Evolutionary conservation across 2,113 vertebrate genomes (phyloP).

Genomic region (Pelusios castaneus): DNA sequence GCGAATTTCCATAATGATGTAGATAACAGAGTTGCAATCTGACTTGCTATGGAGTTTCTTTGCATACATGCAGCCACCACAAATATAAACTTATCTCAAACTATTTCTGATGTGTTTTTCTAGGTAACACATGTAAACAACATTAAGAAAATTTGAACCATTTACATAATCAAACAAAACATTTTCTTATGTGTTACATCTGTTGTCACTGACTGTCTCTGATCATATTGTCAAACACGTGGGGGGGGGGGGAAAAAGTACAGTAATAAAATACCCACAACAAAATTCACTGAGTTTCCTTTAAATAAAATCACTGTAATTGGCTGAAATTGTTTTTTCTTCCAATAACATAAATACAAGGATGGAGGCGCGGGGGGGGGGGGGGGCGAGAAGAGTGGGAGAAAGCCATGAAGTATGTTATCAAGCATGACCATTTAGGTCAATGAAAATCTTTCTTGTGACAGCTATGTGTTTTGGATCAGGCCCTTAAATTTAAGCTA

Average conservation of each 20-base stretch:
- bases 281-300: background rate
- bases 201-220: background rate
- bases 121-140: background rate
- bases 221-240: background rate
- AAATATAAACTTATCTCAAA: background rate
- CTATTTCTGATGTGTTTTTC: background rate
- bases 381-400: accelerated
- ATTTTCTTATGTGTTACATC: background rate
- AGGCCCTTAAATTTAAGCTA: background rate
- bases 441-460: background rate
- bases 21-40: conserved; percentile 30
- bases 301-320: background rate
- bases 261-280: background rate
- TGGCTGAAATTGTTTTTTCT: background rate
- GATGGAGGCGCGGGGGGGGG: too few relatives aligned
- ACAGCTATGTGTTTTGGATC: background rate
- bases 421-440: background rate
- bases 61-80: background rate
- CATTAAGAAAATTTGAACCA: background rate
- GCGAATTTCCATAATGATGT: background rate
- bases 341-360: background rate
- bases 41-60: background rate
- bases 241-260: background rate
- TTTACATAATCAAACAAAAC: background rate
- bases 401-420: background rate